Conservation (phyloP, 2,797 vertebrate genomes). For the Pristis pectinata region DNA sequence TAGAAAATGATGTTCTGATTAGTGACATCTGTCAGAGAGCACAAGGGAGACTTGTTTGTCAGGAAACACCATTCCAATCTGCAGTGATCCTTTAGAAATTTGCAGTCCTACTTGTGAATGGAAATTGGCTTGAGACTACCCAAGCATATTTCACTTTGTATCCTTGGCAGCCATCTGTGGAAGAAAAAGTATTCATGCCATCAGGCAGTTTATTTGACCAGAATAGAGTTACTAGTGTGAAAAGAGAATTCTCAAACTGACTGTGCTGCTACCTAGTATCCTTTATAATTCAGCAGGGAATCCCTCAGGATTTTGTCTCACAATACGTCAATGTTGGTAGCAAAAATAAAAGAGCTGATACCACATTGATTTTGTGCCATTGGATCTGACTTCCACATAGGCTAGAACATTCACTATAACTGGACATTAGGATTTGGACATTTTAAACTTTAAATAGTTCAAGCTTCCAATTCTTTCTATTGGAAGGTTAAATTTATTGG, state of each 20-base stretch:
- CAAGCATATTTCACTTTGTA: background rate
- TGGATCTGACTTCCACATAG: background rate
- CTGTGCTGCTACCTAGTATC: background rate
- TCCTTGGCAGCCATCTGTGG: background rate
- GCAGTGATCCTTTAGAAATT: background rate
- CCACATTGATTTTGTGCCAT: conserved; percentile 26
- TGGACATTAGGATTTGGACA: background rate
- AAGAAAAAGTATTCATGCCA: background rate
- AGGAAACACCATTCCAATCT: background rate
- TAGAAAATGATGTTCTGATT: background rate
- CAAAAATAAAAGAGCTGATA: conserved; percentile 15
- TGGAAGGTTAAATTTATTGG: background rate
- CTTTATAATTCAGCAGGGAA: background rate
- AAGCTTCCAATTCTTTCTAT: background rate
- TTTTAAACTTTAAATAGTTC: background rate
- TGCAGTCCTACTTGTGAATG: background rate
- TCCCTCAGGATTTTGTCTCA: background rate
- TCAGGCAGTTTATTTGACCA: background rate
- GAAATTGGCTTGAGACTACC: background rate
- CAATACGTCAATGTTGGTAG: background rate
- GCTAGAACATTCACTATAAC: background rate
- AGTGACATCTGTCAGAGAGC: background rate
- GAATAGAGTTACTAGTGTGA: background rate
- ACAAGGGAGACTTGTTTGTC: background rate
- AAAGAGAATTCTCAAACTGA: background rate